phyloP scores from a whole-genome alignment of 2,113 vertebrate genomes.

The Tupaia chinensis region DNA sequence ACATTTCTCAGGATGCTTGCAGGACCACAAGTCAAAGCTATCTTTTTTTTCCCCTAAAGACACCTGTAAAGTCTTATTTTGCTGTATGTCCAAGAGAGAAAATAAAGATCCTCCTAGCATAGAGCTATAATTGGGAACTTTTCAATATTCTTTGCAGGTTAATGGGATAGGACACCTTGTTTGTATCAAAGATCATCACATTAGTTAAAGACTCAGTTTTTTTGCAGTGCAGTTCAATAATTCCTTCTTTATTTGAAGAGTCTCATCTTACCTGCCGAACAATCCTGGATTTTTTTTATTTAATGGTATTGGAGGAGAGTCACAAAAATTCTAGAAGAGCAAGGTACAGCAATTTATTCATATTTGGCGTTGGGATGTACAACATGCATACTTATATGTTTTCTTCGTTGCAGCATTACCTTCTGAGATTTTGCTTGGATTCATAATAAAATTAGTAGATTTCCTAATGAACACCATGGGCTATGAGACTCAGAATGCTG shows the following conservation, averaged over 20 bases:
- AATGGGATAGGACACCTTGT: not conserved
- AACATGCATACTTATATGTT: not conserved
- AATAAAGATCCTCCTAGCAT: slow-evolving; percentile 1
- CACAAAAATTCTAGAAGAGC: slow-evolving; percentile 9
- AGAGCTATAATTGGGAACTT: not conserved
- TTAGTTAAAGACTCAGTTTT: slow-evolving; percentile 45
- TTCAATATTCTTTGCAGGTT: slow-evolving; percentile 8
- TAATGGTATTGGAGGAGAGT: not conserved
- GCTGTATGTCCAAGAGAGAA: slow-evolving; percentile 6
- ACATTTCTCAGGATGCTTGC: not conserved
- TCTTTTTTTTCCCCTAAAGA: not conserved
- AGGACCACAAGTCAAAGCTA: slow-evolving; percentile 40
- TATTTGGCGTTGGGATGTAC: slow-evolving; percentile 18
- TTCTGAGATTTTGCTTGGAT: slow-evolving; percentile 3
- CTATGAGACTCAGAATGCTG: not conserved
- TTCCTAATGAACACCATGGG: slow-evolving; percentile 39
- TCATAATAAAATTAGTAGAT: slow-evolving; percentile 51
- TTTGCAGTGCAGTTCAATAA: not conserved
- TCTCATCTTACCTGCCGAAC: not conserved
- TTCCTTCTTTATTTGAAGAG: slow-evolving; percentile 48
- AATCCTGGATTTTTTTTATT: not conserved
- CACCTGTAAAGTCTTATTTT: slow-evolving; percentile 1
- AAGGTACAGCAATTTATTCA: slow-evolving; percentile 9
- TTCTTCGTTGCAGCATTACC: not conserved
- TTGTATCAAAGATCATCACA: slow-evolving; percentile 41